Conservation (phyloP, 2,113 vertebrate genomes). For the Pachypanchax playfairii region DNA sequence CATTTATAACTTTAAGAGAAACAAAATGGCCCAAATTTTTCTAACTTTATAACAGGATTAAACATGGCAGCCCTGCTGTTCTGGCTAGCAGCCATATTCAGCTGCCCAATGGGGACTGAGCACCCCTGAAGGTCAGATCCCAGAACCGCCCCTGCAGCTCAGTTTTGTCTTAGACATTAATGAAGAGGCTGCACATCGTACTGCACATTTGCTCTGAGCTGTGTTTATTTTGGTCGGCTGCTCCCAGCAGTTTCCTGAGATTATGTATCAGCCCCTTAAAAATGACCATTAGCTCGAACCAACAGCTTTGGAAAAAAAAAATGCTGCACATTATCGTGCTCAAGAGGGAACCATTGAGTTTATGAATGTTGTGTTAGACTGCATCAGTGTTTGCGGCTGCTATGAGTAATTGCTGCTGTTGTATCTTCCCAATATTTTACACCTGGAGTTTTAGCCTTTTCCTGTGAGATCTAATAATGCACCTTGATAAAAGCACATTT, state of each 20-base stretch:
- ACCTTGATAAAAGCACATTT: background rate
- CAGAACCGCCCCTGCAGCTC: background rate
- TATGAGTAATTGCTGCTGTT: constrained; percentile 4
- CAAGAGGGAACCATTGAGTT: constrained; percentile 6
- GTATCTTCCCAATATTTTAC: background rate
- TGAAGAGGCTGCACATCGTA: background rate
- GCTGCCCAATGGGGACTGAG: no score
- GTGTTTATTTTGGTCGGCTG: background rate
- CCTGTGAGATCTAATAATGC: background rate
- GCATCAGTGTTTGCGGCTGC: constrained; percentile 2
- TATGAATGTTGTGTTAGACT: constrained; percentile 3
- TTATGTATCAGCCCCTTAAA: background rate
- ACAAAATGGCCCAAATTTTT: no score
- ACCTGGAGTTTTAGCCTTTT: background rate
- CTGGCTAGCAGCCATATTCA: no score
- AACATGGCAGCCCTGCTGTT: no score
- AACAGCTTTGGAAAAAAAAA: constrained; percentile 4
- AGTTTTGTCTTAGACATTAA: background rate
- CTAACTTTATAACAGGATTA: no score
- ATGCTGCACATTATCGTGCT: constrained; percentile 6
- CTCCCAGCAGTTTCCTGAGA: background rate
- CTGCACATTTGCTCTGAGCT: background rate
- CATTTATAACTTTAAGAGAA: no score
- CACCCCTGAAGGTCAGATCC: no score
- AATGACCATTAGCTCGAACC: background rate